Evolutionary conservation across 2,888 invertebrate genomes (phyloP).

Genomic region (Apomyelois bistriatella): DNA sequence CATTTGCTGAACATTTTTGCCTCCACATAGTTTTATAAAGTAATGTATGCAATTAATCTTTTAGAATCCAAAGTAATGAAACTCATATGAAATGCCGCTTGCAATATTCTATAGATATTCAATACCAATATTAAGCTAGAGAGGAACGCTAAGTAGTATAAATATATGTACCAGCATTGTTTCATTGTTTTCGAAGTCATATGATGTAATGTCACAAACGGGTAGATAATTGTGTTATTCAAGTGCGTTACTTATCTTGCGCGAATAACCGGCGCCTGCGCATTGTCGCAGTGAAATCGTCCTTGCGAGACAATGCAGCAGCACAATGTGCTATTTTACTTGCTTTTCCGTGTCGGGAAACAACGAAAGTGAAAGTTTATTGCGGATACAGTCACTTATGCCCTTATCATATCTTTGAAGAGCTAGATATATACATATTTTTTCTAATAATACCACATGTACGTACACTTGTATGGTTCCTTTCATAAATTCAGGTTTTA

Average conservation of each 20-base stretch:
- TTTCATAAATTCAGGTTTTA: too few relatives aligned
- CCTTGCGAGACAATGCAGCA: slow-evolving; percentile 53
- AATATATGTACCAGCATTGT: slow-evolving; percentile 30
- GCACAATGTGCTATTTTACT: slow-evolving; percentile 61
- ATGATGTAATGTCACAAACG: slow-evolving; percentile 44
- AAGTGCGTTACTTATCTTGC: slow-evolving; percentile 33
- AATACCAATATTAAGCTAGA: too few relatives aligned
- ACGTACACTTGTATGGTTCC: too few relatives aligned
- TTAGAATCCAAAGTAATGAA: too few relatives aligned
- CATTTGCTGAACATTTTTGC: too few relatives aligned
- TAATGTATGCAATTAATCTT: too few relatives aligned
- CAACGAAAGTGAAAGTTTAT: slow-evolving; percentile 65
- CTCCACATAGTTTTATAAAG: too few relatives aligned
- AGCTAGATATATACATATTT: background rate
- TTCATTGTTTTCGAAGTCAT: slow-evolving; percentile 25
- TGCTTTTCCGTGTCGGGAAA: slow-evolving; percentile 50
- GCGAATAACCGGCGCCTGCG: slow-evolving; percentile 26
- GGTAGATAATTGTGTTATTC: slow-evolving; percentile 37
- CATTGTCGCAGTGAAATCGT: slow-evolving; percentile 58
- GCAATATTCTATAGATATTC: too few relatives aligned
- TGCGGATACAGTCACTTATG: background rate
- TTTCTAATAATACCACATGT: background rate
- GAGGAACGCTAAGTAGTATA: background rate
- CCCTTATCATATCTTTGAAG: background rate
- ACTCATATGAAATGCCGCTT: too few relatives aligned